These are phyloP conservation scores for Holotrichia oblita DNA, from an alignment of 1,140 invertebrate species.

Conservation along the genomic window DNA sequence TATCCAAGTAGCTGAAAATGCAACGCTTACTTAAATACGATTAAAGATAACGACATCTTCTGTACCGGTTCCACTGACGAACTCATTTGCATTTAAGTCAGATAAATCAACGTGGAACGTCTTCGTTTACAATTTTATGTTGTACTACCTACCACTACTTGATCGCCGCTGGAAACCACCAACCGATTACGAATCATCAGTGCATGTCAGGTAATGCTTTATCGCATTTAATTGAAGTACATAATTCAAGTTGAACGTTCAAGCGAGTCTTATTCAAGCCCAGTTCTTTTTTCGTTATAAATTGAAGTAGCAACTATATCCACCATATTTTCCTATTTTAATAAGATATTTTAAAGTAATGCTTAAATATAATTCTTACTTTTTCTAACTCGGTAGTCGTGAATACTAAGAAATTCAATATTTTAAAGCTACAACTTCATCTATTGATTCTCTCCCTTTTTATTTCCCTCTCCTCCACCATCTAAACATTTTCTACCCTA, in stretches of 20 bases:
- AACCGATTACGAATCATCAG: conserved; percentile 9
- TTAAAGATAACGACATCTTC: neutral
- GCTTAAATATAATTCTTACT: too few relatives aligned
- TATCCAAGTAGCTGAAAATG: neutral
- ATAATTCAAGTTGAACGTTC: neutral
- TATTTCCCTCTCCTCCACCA: neutral
- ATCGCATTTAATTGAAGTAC: conserved; percentile 13
- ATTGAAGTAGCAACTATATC: neutral
- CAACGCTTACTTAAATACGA: neutral
- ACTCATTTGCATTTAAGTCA: neutral
- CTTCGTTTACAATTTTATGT: conserved; percentile 17
- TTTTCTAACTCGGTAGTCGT: too few relatives aligned
- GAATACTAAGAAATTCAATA: neutral
- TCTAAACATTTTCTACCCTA: neutral
- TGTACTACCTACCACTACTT: neutral
- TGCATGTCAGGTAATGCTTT: conserved; percentile 15
- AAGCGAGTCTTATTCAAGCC: neutral
- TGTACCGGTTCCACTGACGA: conserved; percentile 4
- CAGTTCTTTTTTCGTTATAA: conserved; percentile 8
- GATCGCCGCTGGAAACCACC: neutral
- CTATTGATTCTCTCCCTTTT: neutral
- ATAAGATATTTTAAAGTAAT: neutral
- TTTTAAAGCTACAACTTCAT: neutral
- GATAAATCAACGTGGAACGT: conserved; percentile 9
- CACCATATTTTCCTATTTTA: conserved; percentile 1